Percentiles rank a stretch among this genome's conserved stretches.
Conservation (phyloP, 2,888 invertebrate species). For the Ophion obscuratus region DNA sequence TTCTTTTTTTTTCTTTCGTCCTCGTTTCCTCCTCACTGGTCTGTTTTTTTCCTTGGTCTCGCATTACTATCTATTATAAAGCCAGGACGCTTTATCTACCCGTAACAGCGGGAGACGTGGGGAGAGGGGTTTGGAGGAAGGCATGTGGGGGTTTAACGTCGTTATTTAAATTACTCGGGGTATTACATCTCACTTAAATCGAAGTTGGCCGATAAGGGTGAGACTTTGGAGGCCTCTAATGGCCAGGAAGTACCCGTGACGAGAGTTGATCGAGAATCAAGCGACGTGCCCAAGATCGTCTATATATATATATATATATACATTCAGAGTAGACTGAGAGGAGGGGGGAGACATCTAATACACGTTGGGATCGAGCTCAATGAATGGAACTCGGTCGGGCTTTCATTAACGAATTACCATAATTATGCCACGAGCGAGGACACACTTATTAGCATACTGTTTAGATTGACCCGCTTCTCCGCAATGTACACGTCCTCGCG, state of each 20-base stretch:
- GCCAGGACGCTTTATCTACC: not conserved
- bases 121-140: not conserved
- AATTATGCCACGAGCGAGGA: constrained; percentile 78
- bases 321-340: not conserved
- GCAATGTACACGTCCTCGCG: constrained; percentile 10
- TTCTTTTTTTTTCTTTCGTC: not conserved
- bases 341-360: constrained; percentile 40
- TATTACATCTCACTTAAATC: constrained; percentile 61
- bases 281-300: constrained; percentile 28
- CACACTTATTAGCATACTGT: constrained; percentile 78
- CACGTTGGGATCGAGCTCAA: constrained; percentile 54
- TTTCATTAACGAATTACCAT: constrained; percentile 81
- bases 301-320: not conserved
- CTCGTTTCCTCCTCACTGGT: not conserved
- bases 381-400: constrained; percentile 72
- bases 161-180: constrained; percentile 54
- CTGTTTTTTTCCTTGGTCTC: constrained; percentile 11
- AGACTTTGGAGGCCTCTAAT: constrained; percentile 45
- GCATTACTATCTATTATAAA: constrained; percentile 8
- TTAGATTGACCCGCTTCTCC: constrained; percentile 73
- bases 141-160: constrained; percentile 24
- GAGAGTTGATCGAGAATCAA: constrained; percentile 65
- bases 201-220: constrained; percentile 50
- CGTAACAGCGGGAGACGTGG: not conserved
- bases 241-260: constrained; percentile 62